Conservation (phyloP, 2,797 vertebrate genomes). For the Pantherophis vulpinus region DNA sequence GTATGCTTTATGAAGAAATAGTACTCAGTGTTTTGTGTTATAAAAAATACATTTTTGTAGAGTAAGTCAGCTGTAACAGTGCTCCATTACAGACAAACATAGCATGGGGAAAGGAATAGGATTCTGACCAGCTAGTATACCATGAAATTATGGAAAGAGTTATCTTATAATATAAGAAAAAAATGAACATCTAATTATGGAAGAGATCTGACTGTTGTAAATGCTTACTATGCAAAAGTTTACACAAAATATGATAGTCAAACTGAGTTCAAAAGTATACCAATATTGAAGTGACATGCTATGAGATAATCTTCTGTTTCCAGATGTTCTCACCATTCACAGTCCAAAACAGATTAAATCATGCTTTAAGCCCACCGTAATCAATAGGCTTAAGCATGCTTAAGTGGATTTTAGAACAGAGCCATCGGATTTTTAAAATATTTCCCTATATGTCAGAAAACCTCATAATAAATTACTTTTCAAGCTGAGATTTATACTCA, state of each 20-base stretch:
- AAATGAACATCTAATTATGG: not conserved
- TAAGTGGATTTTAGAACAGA: constrained; percentile 16
- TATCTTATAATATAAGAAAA: not conserved
- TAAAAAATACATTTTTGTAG: not conserved
- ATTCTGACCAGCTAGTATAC: not conserved
- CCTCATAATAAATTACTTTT: constrained; percentile 45
- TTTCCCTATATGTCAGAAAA: constrained; percentile 57
- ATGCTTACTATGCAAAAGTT: not conserved
- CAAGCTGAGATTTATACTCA: constrained; percentile 43
- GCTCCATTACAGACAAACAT: not conserved
- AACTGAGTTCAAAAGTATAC: not conserved
- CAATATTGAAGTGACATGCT: not conserved
- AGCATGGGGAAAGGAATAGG: not conserved
- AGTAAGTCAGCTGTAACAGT: not conserved
- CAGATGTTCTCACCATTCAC: constrained; percentile 9
- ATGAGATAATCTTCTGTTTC: constrained; percentile 40
- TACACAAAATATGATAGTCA: not conserved
- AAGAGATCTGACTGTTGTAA: not conserved
- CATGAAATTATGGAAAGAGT: not conserved
- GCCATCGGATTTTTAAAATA: constrained; percentile 54
- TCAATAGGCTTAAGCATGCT: not conserved
- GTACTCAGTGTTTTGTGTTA: not conserved
- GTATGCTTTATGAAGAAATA: not conserved
- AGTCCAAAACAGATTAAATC: not conserved
- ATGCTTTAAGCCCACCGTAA: not conserved